phyloP scores from a whole-genome alignment of 64 coral and sea anemone species.

The Trachythela sp. region DNA sequence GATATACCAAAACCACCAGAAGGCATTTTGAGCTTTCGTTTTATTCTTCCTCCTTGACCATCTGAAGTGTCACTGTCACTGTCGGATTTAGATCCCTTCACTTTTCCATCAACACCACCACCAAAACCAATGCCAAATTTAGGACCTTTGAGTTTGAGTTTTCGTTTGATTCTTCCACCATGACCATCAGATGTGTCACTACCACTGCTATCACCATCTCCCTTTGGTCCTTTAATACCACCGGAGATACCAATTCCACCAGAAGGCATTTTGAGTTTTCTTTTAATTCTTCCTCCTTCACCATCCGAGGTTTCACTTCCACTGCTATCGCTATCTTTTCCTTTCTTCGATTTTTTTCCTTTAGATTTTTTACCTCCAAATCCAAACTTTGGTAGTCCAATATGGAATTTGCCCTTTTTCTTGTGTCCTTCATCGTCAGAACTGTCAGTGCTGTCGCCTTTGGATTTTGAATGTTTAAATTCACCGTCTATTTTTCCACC shows the following conservation, averaged over 20 bases:
- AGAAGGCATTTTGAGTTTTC: not conserved
- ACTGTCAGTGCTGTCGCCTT: not conserved
- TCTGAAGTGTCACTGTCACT: not conserved
- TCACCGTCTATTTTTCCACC: not conserved
- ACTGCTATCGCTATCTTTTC: not conserved
- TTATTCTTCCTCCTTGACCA: no score
- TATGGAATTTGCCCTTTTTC: not conserved
- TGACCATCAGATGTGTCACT: not conserved
- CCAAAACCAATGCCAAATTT: not conserved
- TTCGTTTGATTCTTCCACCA: constrained; percentile 1
- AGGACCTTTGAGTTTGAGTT: not conserved
- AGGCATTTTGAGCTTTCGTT: not conserved
- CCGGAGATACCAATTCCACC: not conserved
- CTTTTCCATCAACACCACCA: not conserved
- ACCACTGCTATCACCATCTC: not conserved
- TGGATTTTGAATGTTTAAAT: not conserved
- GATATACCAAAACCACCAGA: not conserved
- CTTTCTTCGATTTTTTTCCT: not conserved
- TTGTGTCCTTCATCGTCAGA: constrained; percentile 3
- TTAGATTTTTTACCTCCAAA: constrained; percentile 1
- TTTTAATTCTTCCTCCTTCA: not conserved
- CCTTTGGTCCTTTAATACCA: not conserved
- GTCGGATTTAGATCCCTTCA: not conserved
- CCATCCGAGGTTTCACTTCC: not conserved
- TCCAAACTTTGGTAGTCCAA: constrained; percentile 6